A percentile compares a stretch with the other conserved stretches of the same genome.
Evolutionary conservation across 2,797 vertebrate species (phyloP).

Genomic region (Lacerta agilis): DNA sequence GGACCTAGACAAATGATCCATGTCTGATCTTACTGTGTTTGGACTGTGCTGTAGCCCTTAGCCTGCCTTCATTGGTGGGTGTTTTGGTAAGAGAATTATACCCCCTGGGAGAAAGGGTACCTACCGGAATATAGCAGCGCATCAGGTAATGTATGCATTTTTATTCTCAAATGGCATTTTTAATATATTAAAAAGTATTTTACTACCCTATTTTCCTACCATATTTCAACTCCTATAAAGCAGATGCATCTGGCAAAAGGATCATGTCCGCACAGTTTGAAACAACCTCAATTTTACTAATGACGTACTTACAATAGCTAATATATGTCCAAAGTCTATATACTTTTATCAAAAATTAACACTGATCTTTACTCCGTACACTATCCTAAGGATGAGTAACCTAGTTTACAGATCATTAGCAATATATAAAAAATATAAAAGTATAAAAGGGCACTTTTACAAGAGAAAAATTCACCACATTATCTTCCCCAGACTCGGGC

Average conservation of each 20-base stretch:
- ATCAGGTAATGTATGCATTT: background rate
- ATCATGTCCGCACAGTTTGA: background rate
- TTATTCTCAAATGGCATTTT: background rate
- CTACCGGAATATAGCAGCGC: no score
- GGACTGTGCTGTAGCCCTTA: no score
- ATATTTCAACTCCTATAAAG: background rate
- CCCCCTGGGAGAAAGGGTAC: no score
- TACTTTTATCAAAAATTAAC: background rate
- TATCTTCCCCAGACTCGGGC: background rate
- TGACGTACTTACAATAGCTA: background rate
- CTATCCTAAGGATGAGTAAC: background rate
- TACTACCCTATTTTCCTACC: background rate
- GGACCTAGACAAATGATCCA: no score
- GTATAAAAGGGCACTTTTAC: background rate
- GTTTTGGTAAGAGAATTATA: no score
- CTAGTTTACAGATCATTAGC: background rate
- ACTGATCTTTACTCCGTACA: background rate
- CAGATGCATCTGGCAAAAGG: background rate
- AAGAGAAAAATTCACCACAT: background rate
- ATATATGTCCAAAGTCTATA: background rate
- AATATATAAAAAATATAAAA: background rate
- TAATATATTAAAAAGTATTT: background rate
- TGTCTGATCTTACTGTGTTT: no score
- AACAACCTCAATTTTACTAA: background rate
- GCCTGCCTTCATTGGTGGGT: no score